Conservation (phyloP, 2,888 invertebrate species). For the Exocentrus adspersus region DNA sequence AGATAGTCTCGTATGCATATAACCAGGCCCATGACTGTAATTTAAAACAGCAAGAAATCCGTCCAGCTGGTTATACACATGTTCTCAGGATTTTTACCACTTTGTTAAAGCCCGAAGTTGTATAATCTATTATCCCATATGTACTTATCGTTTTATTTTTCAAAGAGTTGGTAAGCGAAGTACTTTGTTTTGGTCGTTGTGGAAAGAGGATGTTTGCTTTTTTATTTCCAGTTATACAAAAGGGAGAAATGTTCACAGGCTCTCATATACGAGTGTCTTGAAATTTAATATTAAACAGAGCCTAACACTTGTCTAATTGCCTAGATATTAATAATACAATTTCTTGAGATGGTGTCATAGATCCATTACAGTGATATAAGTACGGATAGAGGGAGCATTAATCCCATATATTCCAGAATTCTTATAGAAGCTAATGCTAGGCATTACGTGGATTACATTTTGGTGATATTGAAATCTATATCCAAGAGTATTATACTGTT, state of each 20-base stretch:
- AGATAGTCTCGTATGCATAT: constrained; percentile 12
- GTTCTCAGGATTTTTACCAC: constrained; percentile 17
- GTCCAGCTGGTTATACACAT: constrained; percentile 21
- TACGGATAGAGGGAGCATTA: too few relatives aligned
- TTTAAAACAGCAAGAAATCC: constrained; percentile 17
- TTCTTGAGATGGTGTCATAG: too few relatives aligned
- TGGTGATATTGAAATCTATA: too few relatives aligned
- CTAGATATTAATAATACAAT: not conserved
- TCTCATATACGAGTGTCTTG: not conserved
- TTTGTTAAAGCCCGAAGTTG: constrained; percentile 4
- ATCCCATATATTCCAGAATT: too few relatives aligned
- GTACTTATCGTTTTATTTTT: constrained; percentile 14
- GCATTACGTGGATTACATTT: too few relatives aligned
- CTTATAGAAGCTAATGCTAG: too few relatives aligned
- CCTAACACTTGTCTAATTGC: not conserved
- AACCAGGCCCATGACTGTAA: not conserved
- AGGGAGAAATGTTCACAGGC: constrained; percentile 1
- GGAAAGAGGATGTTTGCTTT: constrained; percentile 5
- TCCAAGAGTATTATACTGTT: too few relatives aligned
- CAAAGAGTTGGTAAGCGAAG: not conserved
- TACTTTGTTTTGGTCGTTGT: not conserved
- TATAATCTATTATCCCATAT: constrained; percentile 12
- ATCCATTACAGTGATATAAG: too few relatives aligned
- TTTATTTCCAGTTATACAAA: not conserved
- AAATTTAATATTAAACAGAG: not conserved